Base-by-base conservation (phyloP, 1,140 invertebrate genomes). In the Mamestra configurata region DNA sequence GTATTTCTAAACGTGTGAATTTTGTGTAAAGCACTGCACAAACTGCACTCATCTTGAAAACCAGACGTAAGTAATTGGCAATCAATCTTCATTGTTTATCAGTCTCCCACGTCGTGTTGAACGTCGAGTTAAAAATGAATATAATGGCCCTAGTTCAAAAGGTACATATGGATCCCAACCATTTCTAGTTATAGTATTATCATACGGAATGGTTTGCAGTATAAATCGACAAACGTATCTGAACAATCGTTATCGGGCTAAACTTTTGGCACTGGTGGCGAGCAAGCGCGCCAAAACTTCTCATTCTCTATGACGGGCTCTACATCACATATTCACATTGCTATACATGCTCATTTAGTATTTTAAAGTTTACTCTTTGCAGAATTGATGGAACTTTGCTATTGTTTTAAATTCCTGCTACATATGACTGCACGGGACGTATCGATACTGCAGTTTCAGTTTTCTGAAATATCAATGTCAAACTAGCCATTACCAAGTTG, bases 261-360 rank as follows among this genome's bases (percentile, higher is more conserved):
- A 40, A 66, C 18, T 40, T 40, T 66, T 66, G 61, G 61, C 61
- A 40, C 35, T 37, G 61, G 31, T 18, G 11, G 18, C 61, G 18
- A 11, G 35, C 18, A 40, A 66, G 40, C 35, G n/a, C n/a, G 61
- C 61, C 61, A 66, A 64, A 64, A 66, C 8, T 57, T 27, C 61
- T 40, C 35, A 40, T 31, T 40, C 35, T 11, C 11, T 66, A 66
- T 22, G 18, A 43, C 10, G 35, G 8, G 35, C 61, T 20, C 22
- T 40, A 10, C 18, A 27, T 15, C 27, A n/a, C 18, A 40, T 22
- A 11, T 10, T 5, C 22, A 18, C 15, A 22, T 66, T n/a, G 10
- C 4, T n/a, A n/a, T n/a, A 49, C 27, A 31, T 31, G 27, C 1
- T 31, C 27, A 31, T n/a, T n/a, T n/a, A 31, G 5, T 31, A 31